Percentiles rank a stretch among this genome's conserved stretches.
These are phyloP conservation scores for Brachyalestes nurse DNA, from an alignment of 2,797 vertebrate genomes.

Conservation along the genomic window DNA sequence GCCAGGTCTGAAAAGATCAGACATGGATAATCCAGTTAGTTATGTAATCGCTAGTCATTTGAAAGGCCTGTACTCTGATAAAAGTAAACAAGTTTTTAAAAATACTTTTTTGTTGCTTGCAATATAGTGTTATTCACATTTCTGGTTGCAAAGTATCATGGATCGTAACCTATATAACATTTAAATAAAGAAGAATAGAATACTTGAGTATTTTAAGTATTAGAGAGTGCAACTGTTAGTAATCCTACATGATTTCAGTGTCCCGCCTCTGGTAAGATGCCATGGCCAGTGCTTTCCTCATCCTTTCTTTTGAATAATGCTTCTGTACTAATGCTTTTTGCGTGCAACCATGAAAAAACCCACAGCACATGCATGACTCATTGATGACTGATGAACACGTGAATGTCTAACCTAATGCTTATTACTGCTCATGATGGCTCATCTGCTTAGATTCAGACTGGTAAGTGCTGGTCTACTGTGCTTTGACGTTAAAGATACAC, in stretches of 20 bases:
- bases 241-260: not conserved
- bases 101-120: no score
- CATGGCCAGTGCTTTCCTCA: not conserved
- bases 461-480: not conserved
- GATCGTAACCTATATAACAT: no score
- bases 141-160: no score
- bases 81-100: no score
- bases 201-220: no score
- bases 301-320: constrained; percentile 12
- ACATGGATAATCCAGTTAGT: no score
- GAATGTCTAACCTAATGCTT: not conserved
- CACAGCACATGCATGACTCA: not conserved
- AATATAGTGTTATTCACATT: no score
- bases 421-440: not conserved
- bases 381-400: not conserved
- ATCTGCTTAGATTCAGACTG: not conserved
- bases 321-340: not conserved
- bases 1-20: no score
- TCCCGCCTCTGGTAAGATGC: not conserved
- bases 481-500: not conserved
- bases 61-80: no score
- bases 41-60: no score
- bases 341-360: not conserved
- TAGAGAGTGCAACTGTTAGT: not conserved
- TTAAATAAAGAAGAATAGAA: no score